Evolutionary conservation across 2,797 vertebrate genomes (phyloP).

Genomic region (Ispidina picta): DNA sequence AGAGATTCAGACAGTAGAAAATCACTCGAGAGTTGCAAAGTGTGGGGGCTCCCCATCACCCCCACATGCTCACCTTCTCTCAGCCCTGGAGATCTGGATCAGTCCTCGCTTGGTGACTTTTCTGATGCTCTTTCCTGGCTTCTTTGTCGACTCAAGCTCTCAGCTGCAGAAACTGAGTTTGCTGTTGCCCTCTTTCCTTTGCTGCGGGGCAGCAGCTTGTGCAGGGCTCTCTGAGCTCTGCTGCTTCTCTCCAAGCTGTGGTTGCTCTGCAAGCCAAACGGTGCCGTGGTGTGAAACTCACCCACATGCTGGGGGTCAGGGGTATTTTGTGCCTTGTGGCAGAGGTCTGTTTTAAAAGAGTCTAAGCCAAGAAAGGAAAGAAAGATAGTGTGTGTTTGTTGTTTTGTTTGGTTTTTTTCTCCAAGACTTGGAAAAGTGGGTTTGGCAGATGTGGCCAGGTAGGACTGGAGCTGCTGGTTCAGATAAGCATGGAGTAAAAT

Average conservation of each 20-base stretch:
- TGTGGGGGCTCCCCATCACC: background rate
- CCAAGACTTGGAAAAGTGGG: background rate
- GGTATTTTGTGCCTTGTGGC: background rate
- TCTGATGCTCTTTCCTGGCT: background rate
- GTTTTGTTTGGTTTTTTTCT: background rate
- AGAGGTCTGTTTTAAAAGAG: background rate
- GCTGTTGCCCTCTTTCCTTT: background rate
- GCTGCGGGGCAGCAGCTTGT: background rate
- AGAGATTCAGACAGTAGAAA: background rate
- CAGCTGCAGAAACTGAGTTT: background rate
- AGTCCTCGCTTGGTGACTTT: background rate
- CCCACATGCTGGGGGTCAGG: background rate
- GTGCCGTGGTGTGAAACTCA: background rate
- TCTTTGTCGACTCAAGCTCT: background rate
- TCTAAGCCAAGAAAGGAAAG: accelerated
- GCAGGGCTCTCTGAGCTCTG: background rate
- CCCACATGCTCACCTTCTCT: background rate
- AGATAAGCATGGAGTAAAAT: background rate
- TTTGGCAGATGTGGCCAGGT: background rate
- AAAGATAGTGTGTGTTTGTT: background rate
- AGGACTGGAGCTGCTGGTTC: background rate
- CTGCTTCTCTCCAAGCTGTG: background rate
- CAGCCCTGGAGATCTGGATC: background rate
- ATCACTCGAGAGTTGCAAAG: background rate
- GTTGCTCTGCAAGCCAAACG: background rate